Base-by-base conservation (phyloP, 1,140 invertebrate genomes). In the Drosophila setifemur region DNA sequence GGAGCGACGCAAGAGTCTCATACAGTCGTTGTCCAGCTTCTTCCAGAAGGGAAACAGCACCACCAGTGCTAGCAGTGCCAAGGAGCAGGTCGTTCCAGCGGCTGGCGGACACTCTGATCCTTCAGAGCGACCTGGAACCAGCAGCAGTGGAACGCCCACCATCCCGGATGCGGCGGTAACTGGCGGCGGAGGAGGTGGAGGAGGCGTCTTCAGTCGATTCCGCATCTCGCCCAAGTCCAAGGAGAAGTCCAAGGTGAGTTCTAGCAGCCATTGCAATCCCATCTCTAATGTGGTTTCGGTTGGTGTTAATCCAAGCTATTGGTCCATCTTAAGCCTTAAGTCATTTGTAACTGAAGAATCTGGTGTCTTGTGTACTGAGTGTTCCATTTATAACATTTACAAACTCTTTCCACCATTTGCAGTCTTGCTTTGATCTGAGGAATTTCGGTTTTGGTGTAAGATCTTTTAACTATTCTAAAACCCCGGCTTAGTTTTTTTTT, bases 11-110 rank as follows among this genome's bases (percentile, higher is more conserved):
- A 95, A 95, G 81, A 96, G 95, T 89, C 94, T 97, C 31, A 96
- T 96, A 67, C 96, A 96, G 91, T 94, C 95, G 39, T 94, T 97
- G 35, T 95, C 95, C 2, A 95, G 95, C 88, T 95, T 96, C 82
- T 96, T 97, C 73, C 92, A 93, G 35, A 94, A 94, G 72, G 93
- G 76, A 18, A 68, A 37, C 74, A 2, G 25, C 39, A n/a, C 58
- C 73, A 9, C 39, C 73, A n/a, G 18, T 16, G 8, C 55, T 43
- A 64, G 43, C 23, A 74, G 64, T 72, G 12, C 75, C 29, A 85
- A 86, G 45, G 79, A 86, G 21, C 60, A 60, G 50, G 31, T 79
- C 33, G 88, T 77, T 21, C 29, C 33, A 57, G 53, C 61, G 21
- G 70, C 64, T 74, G 69, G 71, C 64, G 61, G 47, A 35, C 74